Conservation (phyloP, 2,888 invertebrate species). For the Calameuta filiformis region DNA sequence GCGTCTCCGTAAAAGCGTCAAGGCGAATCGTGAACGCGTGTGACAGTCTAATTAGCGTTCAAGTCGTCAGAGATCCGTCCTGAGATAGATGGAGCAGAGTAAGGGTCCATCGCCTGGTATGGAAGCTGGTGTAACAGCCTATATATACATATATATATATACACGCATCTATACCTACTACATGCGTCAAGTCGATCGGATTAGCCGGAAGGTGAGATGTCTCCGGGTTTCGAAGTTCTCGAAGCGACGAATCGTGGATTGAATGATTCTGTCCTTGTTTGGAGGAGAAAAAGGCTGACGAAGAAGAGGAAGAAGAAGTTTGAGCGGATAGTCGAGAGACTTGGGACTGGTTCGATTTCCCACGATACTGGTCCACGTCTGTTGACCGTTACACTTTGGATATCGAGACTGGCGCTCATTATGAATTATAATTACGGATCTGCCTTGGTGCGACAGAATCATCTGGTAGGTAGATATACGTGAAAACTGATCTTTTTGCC, state of each 20-base stretch:
- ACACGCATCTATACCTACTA: neutral
- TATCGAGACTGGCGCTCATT: neutral
- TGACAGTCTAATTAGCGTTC: slow-evolving; percentile 20
- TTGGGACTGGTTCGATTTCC: neutral
- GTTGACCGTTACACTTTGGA: neutral
- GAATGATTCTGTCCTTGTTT: neutral
- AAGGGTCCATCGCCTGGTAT: neutral
- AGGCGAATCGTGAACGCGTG: neutral
- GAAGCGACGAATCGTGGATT: neutral
- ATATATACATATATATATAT: too few species aligned
- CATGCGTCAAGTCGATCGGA: neutral
- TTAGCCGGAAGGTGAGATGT: neutral
- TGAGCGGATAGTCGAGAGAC: neutral
- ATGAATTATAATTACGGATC: neutral
- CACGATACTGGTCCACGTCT: neutral
- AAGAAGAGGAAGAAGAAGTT: neutral
- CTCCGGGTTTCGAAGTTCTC: neutral
- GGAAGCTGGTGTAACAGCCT: neutral
- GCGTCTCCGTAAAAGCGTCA: neutral
- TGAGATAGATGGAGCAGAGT: neutral
- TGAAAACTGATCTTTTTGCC: neutral
- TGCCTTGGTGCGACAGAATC: neutral
- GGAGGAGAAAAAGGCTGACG: neutral
- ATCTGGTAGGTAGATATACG: neutral
- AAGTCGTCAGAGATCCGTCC: slow-evolving; percentile 9